These are phyloP conservation scores for Amiota minor DNA, from an alignment of 2,888 invertebrate species.

Conservation along the genomic window DNA sequence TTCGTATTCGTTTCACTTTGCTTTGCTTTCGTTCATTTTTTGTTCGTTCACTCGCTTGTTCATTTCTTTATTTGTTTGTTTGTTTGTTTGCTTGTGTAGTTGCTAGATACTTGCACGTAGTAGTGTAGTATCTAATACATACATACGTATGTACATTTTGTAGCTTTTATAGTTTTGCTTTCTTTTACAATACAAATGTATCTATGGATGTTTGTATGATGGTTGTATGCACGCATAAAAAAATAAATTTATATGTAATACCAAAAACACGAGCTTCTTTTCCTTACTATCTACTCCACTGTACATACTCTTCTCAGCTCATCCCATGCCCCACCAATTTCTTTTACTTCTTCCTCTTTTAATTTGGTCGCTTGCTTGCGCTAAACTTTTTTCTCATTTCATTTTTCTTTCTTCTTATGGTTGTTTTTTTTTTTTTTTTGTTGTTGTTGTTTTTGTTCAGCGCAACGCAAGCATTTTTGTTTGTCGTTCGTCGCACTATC, in stretches of 20 bases:
- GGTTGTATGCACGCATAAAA: constrained; percentile 20
- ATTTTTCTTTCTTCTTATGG: constrained; percentile 12
- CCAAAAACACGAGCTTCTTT: constrained; percentile 14
- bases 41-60: constrained; percentile 37
- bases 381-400: not conserved
- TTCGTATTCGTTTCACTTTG: not conserved
- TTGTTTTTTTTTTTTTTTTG: too few species aligned
- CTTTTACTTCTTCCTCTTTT: too few species aligned
- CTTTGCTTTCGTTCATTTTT: constrained; percentile 8
- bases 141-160: not conserved
- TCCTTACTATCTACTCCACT: not conserved
- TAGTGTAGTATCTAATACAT: constrained; percentile 33
- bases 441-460: not conserved
- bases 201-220: not conserved
- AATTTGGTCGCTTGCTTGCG: too few species aligned
- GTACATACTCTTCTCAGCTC: not conserved
- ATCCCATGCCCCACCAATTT: not conserved
- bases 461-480: constrained; percentile 19
- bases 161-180: not conserved
- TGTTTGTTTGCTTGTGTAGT: constrained; percentile 4
- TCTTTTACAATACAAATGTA: not conserved
- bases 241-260: constrained; percentile 12
- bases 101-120: constrained; percentile 35
- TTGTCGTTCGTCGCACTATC: constrained; percentile 53
- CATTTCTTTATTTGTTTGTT: not conserved